These are phyloP conservation scores for Acropternis orthonyx DNA, from an alignment of 2,797 vertebrate species.

Conservation along the genomic window DNA sequence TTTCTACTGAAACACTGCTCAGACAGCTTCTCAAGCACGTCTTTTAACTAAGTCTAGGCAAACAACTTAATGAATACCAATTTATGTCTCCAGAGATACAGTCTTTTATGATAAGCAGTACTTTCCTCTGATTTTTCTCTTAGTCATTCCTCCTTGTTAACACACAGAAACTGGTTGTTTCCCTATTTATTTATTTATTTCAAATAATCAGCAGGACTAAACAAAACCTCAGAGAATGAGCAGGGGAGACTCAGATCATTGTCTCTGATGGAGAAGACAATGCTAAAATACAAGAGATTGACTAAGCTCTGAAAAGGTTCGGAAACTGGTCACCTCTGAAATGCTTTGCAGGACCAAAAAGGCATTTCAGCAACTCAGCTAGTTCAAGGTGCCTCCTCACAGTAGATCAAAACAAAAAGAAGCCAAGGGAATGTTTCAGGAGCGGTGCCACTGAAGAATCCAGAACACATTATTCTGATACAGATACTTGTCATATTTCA, in stretches of 20 bases:
- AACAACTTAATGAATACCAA: slow-evolving; percentile 61
- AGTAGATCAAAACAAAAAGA: neutral
- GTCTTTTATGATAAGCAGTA: slow-evolving; percentile 15
- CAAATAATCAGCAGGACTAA: slow-evolving; percentile 8
- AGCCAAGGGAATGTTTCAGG: neutral
- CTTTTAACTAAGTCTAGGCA: slow-evolving; percentile 48
- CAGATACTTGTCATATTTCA: neutral
- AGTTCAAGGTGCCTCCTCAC: neutral
- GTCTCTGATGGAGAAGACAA: neutral
- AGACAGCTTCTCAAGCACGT: neutral
- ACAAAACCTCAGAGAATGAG: neutral
- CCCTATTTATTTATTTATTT: slow-evolving; percentile 29
- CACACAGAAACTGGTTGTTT: neutral
- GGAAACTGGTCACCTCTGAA: neutral
- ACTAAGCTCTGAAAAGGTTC: neutral
- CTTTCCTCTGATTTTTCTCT: slow-evolving; percentile 24
- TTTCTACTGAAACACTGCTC: neutral
- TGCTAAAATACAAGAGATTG: neutral
- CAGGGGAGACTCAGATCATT: neutral
- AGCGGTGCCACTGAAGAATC: neutral
- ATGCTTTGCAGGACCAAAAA: neutral
- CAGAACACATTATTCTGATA: neutral
- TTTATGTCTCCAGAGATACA: slow-evolving; percentile 26
- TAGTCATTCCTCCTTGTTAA: slow-evolving; percentile 26
- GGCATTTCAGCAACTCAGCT: neutral